phyloP scores from a whole-genome alignment of 2,888 invertebrate species.

The Cerastis rubricosa region DNA sequence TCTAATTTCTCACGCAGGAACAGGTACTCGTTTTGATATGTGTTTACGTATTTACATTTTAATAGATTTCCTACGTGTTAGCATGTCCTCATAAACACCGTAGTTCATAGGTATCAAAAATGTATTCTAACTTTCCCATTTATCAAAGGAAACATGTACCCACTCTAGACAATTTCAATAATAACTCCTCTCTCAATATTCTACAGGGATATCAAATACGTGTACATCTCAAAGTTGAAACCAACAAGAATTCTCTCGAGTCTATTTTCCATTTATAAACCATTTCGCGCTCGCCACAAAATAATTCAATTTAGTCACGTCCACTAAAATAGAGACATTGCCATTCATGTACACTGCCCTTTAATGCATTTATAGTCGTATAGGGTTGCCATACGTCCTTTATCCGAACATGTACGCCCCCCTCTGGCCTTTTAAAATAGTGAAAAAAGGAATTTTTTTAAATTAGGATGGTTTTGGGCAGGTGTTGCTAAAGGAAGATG shows the following conservation, averaged over 20 bases:
- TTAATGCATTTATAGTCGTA: slow-evolving; percentile 64
- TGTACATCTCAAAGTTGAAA: slow-evolving; percentile 34
- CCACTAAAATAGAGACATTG: slow-evolving; percentile 61
- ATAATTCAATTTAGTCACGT: slow-evolving; percentile 64
- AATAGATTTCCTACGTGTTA: background rate
- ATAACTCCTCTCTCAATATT: slow-evolving; percentile 29
- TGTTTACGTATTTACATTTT: background rate
- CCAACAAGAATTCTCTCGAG: slow-evolving; percentile 19
- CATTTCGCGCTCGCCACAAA: slow-evolving; percentile 46
- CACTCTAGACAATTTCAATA: slow-evolving; percentile 12
- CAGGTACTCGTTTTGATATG: background rate
- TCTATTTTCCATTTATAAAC: slow-evolving; percentile 51
- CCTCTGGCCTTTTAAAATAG: background rate
- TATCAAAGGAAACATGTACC: slow-evolving; percentile 13
- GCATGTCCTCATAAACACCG: background rate
- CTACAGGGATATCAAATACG: slow-evolving; percentile 35
- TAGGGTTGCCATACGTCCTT: slow-evolving; percentile 2
- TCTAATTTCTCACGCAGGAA: background rate
- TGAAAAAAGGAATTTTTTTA: background rate
- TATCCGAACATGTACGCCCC: background rate
- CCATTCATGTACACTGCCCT: slow-evolving; percentile 63
- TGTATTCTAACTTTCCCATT: background rate
- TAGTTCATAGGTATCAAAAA: background rate
- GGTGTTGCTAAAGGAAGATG: background rate
- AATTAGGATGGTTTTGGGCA: background rate